These are phyloP conservation scores for Otolemur crassicaudatus DNA, from an alignment of 2,797 vertebrate species.

Conservation along the genomic window DNA sequence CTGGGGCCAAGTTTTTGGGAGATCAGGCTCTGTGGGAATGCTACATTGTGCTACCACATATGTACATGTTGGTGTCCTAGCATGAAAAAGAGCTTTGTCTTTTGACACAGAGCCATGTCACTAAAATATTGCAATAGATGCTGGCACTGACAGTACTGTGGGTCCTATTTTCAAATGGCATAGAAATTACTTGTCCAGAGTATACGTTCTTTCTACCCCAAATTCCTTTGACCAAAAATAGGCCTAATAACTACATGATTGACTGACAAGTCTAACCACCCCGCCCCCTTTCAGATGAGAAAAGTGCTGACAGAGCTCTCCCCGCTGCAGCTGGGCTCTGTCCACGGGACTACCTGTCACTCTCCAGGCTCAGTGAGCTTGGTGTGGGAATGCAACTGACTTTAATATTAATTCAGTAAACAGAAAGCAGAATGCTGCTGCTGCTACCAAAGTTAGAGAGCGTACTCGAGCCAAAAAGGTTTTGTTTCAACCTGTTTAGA, in stretches of 20 bases:
- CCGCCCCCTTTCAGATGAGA: background rate
- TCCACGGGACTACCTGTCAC: background rate
- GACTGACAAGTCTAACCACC: background rate
- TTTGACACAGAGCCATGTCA: background rate
- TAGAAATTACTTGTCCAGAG: background rate
- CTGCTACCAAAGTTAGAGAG: background rate
- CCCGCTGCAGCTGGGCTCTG: background rate
- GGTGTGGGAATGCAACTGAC: background rate
- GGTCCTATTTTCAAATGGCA: background rate
- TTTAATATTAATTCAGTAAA: conserved; percentile 2
- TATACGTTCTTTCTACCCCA: background rate
- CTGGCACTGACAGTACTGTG: background rate
- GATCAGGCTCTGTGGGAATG: background rate
- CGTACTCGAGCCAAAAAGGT: background rate
- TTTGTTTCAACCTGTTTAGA: conserved; percentile 6
- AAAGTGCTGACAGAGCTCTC: background rate
- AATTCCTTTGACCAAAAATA: background rate
- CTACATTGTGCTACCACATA: background rate
- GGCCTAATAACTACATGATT: background rate
- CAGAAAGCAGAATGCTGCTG: conserved; percentile 6
- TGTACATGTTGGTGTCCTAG: background rate
- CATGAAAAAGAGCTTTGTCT: conserved; percentile 25
- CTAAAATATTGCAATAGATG: background rate
- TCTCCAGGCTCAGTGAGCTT: background rate
- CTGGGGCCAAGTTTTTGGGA: background rate